Conservation (phyloP, 2,888 invertebrate genomes). For the Tenthredo distinguenda region DNA sequence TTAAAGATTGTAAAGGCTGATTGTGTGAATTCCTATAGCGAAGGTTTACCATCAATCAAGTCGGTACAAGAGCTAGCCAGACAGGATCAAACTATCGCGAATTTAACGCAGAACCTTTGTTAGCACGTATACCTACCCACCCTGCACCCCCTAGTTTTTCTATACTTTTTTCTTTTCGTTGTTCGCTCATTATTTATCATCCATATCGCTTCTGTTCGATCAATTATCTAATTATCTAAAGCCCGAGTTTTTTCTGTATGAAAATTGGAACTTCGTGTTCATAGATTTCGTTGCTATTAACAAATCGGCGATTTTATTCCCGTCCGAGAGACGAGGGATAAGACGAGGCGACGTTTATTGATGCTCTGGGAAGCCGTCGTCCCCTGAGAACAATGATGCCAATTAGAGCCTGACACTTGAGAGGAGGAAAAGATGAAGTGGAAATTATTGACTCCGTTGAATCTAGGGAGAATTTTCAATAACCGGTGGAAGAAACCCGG, state of each 20-base stretch:
- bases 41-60: conserved; percentile 23
- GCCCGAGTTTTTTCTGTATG: neutral
- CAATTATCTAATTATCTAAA: neutral
- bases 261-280: neutral
- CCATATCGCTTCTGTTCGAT: neutral
- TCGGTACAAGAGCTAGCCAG: neutral
- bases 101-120: conserved; percentile 1
- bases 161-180: neutral
- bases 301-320: neutral
- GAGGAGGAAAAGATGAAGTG: neutral
- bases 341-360: no score
- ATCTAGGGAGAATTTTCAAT: conserved; percentile 13
- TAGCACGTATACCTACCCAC: neutral
- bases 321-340: neutral
- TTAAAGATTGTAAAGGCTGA: conserved; percentile 38
- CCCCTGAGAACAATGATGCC: neutral
- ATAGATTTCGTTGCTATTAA: neutral
- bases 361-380: no score
- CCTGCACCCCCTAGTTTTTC: neutral
- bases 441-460: neutral
- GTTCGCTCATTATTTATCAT: neutral
- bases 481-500: neutral
- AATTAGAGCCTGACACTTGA: neutral
- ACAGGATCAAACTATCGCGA: conserved; percentile 17
- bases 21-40: neutral